A percentile compares a stretch with the other conserved stretches of the same genome.
Evolutionary conservation across 2,113 vertebrate genomes (phyloP).

Genomic region (Raphicerus campestris): DNA sequence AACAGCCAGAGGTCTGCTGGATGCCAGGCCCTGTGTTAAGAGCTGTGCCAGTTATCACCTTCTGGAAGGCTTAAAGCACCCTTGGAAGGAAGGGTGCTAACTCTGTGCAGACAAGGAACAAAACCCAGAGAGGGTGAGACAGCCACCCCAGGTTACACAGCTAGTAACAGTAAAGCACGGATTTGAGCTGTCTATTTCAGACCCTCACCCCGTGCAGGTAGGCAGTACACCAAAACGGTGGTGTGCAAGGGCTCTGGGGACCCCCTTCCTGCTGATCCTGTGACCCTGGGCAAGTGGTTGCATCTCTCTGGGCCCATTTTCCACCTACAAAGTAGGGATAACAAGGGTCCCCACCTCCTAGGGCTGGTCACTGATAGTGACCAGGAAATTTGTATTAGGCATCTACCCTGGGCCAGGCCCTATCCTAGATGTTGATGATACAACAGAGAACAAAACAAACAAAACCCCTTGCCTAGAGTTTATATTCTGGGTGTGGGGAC

Average conservation of each 20-base stretch:
- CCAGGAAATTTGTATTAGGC: no score
- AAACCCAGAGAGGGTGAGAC: not conserved
- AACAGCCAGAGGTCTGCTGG: not conserved
- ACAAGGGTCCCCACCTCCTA: accelerated
- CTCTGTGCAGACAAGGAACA: not conserved
- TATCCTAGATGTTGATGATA: not conserved
- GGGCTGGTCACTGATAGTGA: not conserved
- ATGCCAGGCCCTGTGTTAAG: not conserved
- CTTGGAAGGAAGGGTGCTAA: not conserved
- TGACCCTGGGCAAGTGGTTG: not conserved
- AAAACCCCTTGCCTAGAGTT: not conserved
- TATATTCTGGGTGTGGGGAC: not conserved
- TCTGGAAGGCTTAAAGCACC: accelerated
- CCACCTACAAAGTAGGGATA: not conserved
- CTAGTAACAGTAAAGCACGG: accelerated
- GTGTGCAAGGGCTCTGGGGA: not conserved
- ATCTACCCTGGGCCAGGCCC: not conserved
- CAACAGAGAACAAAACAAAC: not conserved
- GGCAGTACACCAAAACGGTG: not conserved
- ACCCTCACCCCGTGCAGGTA: not conserved
- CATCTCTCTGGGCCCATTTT: not conserved
- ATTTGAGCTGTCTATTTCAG: not conserved
- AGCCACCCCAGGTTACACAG: not conserved
- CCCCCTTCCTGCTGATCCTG: not conserved
- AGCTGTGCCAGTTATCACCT: not conserved